These are phyloP conservation scores for Lissocephala sabroskyi DNA, from an alignment of 2,888 invertebrate genomes.

Conservation along the genomic window DNA sequence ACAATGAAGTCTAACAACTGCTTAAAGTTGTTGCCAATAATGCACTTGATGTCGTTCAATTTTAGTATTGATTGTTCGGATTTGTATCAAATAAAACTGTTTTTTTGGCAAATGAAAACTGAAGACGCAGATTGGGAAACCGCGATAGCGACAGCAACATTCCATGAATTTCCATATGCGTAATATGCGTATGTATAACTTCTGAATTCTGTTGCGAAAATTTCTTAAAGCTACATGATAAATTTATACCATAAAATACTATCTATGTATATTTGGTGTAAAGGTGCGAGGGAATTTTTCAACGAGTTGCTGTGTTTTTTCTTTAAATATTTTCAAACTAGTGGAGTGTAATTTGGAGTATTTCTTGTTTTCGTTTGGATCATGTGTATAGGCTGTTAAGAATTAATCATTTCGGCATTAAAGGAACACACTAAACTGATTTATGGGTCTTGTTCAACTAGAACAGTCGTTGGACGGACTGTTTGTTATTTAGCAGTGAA, in stretches of 20 bases:
- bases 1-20: conserved; percentile 22
- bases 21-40: conserved; percentile 20
- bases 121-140: conserved; percentile 74
- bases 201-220: too few relatives aligned
- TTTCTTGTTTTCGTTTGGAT: conserved; percentile 43
- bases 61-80: conserved; percentile 32
- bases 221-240: conserved; percentile 27
- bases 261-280: conserved; percentile 5
- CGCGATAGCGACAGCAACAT: conserved; percentile 74
- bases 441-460: conserved; percentile 25
- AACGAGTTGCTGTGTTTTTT: conserved; percentile 25
- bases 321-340: too few relatives aligned
- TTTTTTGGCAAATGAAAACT: conserved; percentile 54
- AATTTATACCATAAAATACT: conserved; percentile 11
- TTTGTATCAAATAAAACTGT: too few relatives aligned
- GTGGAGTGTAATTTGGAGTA: conserved; percentile 35
- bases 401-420: conserved; percentile 27
- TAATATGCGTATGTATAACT: too few relatives aligned
- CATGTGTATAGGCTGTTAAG: conserved; percentile 69
- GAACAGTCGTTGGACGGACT: conserved; percentile 30
- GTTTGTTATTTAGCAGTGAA: conserved; percentile 19
- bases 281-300: conserved; percentile 19
- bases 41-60: conserved; percentile 23
- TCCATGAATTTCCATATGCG: conserved; percentile 71
- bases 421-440: conserved; percentile 67